phyloP scores from a whole-genome alignment of 2,113 vertebrate species.

The Synodontis membranacea region DNA sequence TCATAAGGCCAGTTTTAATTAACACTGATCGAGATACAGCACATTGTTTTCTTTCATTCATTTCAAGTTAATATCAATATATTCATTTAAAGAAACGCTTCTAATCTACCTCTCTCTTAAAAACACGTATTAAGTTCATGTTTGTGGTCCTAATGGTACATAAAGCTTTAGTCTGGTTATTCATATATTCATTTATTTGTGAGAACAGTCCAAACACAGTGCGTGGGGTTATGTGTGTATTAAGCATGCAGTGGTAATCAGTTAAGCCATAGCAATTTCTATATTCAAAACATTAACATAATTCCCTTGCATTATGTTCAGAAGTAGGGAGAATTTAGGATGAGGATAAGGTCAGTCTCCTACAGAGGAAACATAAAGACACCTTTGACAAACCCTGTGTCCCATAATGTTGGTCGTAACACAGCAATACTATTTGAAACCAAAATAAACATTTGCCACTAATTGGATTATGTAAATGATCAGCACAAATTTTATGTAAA shows the following conservation, averaged over 20 bases:
- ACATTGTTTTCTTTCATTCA: not conserved
- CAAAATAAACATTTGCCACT: not conserved
- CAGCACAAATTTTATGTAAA: too few relatives aligned
- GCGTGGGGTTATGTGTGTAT: not conserved
- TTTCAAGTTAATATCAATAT: not conserved
- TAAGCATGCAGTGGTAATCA: not conserved
- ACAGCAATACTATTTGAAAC: not conserved
- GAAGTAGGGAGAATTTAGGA: not conserved
- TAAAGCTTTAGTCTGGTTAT: not conserved
- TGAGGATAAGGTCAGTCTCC: not conserved
- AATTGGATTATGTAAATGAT: not conserved
- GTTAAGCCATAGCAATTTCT: not conserved
- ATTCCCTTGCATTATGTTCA: conserved; percentile 2
- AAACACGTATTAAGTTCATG: not conserved
- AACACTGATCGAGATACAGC: not conserved
- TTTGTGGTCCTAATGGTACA: not conserved
- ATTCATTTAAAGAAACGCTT: not conserved
- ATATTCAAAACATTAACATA: not conserved
- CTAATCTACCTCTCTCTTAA: not conserved
- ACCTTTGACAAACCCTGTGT: not conserved
- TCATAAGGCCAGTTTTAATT: not conserved
- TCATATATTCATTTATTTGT: not conserved
- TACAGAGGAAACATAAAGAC: not conserved
- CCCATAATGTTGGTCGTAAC: not conserved
- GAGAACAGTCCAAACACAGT: not conserved